Conservation (phyloP, 30 jellyfish, hydroid and myxozoan species). For the Phacellophora camtschatica region DNA sequence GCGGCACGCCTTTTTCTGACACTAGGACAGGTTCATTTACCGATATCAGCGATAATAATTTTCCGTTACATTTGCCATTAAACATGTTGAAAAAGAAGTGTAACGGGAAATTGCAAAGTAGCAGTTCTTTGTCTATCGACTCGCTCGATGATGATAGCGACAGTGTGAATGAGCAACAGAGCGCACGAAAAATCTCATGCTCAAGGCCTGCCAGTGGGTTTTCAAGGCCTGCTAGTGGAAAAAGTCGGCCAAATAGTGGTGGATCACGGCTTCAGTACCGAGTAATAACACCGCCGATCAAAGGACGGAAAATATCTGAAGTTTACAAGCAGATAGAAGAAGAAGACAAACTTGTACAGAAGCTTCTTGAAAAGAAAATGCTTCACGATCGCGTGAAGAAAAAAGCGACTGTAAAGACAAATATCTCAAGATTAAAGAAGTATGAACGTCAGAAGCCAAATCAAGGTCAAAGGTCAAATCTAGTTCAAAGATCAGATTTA, state of each 20-base stretch:
- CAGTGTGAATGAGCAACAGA: not conserved
- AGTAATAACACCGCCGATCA: conserved; percentile 53
- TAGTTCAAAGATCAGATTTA: not conserved
- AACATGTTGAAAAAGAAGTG: conserved; percentile 16
- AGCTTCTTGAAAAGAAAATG: conserved; percentile 33
- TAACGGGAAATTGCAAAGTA: not conserved
- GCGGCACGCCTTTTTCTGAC: not conserved
- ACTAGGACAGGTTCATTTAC: not conserved
- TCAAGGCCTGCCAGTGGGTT: not conserved
- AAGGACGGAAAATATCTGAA: conserved; percentile 47
- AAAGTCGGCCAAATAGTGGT: too few relatives aligned
- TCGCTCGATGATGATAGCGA: not conserved
- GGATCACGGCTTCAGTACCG: conserved; percentile 5
- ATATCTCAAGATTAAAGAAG: too few relatives aligned
- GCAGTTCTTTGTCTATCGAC: not conserved
- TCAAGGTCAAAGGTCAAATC: not conserved
- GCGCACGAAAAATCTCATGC: not conserved
- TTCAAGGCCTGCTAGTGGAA: conserved; percentile 11
- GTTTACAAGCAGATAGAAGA: conserved; percentile 55
- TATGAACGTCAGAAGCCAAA: conserved; percentile 10
- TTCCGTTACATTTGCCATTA: conserved; percentile 45
- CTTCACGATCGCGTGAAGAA: conserved; percentile 36
- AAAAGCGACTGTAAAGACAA: too few relatives aligned
- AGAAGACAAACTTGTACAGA: conserved; percentile 33
- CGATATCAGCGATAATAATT: not conserved